Evolutionary conservation across 92 coral and sea anemone species (phyloP), one percentile per base, ranked within the genome.

Genomic region (Epizoanthus fatuus): DNA sequence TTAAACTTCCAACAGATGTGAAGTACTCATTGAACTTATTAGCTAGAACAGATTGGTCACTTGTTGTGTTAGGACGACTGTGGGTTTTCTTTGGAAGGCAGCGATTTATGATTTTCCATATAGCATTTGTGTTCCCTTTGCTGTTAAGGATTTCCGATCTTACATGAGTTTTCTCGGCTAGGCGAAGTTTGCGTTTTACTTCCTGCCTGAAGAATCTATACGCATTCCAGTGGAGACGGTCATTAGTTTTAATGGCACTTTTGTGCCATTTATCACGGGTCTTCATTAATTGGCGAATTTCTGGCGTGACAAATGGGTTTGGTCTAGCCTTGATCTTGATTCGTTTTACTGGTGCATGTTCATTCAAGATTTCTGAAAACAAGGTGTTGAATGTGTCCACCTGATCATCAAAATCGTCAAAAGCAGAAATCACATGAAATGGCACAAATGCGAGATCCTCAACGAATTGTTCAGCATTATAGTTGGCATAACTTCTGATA

Each of bases 401-500:
- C 64, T 80, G 85, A 80, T 86, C 86, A 22, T 22, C 25, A 22
- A 22, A 22, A 22, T 22, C 25, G 0, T 22, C 25, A 79, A 80
- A 80, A 39, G 80, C 44, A 51, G 81, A 79, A n/a, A 80, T 74
- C 75, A 80, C 70, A 64, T 88, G 92, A 60, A 88, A 88, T 75
- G 92, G 85, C 17, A 69, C 87, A 20, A 57, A 58, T 22, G 83
- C 85, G 72, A 88, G 29, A 62, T 88, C 92, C 81, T 83, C 86
- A 52, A 72, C 17, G 44, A 82, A 88, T 1, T 69, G 76, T 56
- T 87, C 72, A 64, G 75, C 80, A 51, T 88, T 66, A 49, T 88
- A 88, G 78, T 45, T 66, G 25, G 63, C 52, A 63, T 88, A 88
- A 71, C 84, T 74, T 79, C 92, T 88, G 53, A 76, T 77, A 7